Conservation (phyloP, 2,113 vertebrate genomes). For the Leucosticte australis region DNA sequence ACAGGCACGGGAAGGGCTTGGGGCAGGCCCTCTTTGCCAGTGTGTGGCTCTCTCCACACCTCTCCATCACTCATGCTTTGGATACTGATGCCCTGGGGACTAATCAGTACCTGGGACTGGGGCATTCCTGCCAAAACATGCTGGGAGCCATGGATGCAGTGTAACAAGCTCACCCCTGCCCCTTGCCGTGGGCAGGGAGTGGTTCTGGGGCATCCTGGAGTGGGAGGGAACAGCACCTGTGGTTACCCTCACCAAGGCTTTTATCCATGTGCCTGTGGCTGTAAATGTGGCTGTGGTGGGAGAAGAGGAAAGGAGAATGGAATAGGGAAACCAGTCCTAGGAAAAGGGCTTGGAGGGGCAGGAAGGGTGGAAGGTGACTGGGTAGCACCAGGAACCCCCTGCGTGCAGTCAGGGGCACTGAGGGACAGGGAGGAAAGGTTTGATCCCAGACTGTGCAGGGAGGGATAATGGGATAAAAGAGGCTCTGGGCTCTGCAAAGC, state of each 20-base stretch:
- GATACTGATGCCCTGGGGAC: background rate
- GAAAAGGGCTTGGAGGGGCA: background rate
- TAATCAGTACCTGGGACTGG: background rate
- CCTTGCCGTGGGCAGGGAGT: rapidly evolving
- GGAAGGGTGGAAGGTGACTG: rapidly evolving
- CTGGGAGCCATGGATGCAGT: background rate
- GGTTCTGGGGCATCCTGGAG: background rate
- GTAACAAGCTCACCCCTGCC: background rate
- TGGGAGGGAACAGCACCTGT: rapidly evolving
- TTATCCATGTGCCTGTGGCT: background rate
- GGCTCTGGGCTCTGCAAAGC: background rate
- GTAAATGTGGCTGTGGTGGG: background rate
- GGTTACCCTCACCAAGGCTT: background rate
- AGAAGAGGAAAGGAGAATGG: background rate
- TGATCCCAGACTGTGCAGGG: background rate
- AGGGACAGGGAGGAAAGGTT: background rate
- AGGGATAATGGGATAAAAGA: background rate
- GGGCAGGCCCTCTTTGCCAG: background rate
- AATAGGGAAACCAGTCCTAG: background rate
- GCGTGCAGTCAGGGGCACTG: rapidly evolving
- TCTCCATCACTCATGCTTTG: background rate
- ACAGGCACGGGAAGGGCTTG: background rate
- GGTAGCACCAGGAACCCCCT: background rate
- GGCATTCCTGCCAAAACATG: background rate
- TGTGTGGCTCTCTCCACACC: rapidly evolving